Percentiles rank a stretch among this genome's conserved stretches.
Conservation (phyloP, 2,888 invertebrate genomes). For the Drosophila fulvimacula region DNA sequence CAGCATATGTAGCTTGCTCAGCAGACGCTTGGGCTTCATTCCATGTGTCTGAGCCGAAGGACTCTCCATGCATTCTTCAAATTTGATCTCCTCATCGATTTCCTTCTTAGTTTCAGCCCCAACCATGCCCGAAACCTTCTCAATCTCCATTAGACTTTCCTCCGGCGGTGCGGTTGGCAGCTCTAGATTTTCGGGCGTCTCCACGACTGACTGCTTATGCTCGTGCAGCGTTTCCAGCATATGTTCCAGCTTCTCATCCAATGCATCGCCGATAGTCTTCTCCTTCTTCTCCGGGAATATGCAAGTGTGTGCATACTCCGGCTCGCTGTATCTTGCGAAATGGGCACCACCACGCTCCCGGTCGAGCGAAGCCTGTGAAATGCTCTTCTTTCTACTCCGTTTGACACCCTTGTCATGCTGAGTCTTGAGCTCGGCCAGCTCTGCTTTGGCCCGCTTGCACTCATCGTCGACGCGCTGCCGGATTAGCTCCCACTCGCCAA, state of each 20-base stretch:
- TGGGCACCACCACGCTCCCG: constrained; percentile 37
- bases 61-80: not conserved
- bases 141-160: not conserved
- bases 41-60: not conserved
- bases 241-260: constrained; percentile 24
- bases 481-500: constrained; percentile 36
- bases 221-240: constrained; percentile 34
- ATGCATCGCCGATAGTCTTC: constrained; percentile 13
- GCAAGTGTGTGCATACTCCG: accelerated
- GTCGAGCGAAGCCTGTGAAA: not conserved
- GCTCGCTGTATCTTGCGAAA: not conserved
- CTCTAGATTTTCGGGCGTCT: not conserved
- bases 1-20: constrained; percentile 14
- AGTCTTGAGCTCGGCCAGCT: constrained; percentile 11
- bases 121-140: not conserved
- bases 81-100: not conserved
- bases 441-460: constrained; percentile 20
- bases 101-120: accelerated
- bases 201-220: not conserved
- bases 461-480: constrained; percentile 29
- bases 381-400: not conserved
- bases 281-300: not conserved
- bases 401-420: not conserved
- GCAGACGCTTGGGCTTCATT: not conserved
- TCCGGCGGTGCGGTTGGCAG: constrained; percentile 7